Base-by-base conservation (phyloP, 2,888 invertebrate genomes). In the Noctua janthina region DNA sequence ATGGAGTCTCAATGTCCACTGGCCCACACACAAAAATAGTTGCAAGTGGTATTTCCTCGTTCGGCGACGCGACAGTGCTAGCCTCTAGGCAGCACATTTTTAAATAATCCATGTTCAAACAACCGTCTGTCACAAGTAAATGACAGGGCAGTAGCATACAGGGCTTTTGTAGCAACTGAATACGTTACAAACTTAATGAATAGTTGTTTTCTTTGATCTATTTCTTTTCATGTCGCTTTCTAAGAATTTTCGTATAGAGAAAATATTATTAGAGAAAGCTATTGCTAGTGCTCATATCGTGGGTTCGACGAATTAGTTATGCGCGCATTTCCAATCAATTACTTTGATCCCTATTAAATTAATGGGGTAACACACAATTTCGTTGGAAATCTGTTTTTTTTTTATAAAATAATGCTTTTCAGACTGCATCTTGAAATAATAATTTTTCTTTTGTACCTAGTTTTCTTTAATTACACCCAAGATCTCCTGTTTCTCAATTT, bases 211-310 rank as follows among this genome's bases (percentile, higher is more conserved):
- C 82, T 85, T 85, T 85, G 85, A 85, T 85, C 85, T 87, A 70
- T 81, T 87, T 85, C 88, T 85, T 86, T 84, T 85, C 88, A 85
- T 81, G 88, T 87, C 7, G 59, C 59, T 70, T 87, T 85, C 86
- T 74, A 49, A 71, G 86, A 78, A 82, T 59, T 76, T 81, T 82
- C 35, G 62, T 85, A 76, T 68, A 87, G 67, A 39, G 70, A 87
- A 87, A 87, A 81, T 81, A 75, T 77, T 64, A 76, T 87, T 74
- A 68, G 39, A 74, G 77, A 71, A 78, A 76, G 75, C 56, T 75
- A 69, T 82, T 76, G 23, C n/a, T 69, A 64, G 70, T 49, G 56
- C 59, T 79, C 35, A 71, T 59, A 54, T 59, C 62, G 46, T 76
- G 20, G 49, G 29, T 23, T 56, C 83, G 54, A 59, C 35, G 56